These are phyloP conservation scores for Neodon shergylaensis DNA, from an alignment of 2,113 vertebrate species.

Conservation along the genomic window DNA sequence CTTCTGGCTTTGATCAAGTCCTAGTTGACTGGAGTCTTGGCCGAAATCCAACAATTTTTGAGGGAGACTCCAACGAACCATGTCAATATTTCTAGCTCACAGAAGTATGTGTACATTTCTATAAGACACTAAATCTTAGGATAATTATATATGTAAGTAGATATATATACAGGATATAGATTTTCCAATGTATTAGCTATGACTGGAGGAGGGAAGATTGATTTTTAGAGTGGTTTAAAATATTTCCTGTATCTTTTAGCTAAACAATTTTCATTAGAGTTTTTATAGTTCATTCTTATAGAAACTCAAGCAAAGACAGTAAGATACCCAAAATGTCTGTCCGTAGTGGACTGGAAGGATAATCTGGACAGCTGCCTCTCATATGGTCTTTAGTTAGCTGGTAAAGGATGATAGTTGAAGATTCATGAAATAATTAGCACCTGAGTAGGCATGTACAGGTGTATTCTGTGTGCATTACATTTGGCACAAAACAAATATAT, in stretches of 20 bases:
- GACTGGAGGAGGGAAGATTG: not conserved
- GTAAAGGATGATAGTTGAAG: not conserved
- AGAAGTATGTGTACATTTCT: not conserved
- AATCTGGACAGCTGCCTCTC: not conserved
- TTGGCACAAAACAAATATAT: not conserved
- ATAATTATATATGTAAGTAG: not conserved
- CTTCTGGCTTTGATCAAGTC: not conserved
- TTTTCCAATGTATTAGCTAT: not conserved
- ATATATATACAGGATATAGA: not conserved
- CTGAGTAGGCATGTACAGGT: too few species aligned
- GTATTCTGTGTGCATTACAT: not conserved
- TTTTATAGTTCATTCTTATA: not conserved
- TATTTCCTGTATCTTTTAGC: not conserved
- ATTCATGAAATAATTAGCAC: not conserved
- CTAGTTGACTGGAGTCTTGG: not conserved
- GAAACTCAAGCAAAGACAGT: not conserved
- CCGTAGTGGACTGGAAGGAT: not conserved
- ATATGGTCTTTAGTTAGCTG: not conserved
- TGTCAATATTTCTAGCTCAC: not conserved
- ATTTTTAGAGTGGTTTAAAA: not conserved
- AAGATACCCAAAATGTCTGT: not conserved
- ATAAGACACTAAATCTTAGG: not conserved
- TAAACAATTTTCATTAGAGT: not conserved
- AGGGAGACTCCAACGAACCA: not conserved
- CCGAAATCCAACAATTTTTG: not conserved